phyloP scores from a whole-genome alignment of 2,888 invertebrate species.

The Hemicrepidius hirtus region DNA sequence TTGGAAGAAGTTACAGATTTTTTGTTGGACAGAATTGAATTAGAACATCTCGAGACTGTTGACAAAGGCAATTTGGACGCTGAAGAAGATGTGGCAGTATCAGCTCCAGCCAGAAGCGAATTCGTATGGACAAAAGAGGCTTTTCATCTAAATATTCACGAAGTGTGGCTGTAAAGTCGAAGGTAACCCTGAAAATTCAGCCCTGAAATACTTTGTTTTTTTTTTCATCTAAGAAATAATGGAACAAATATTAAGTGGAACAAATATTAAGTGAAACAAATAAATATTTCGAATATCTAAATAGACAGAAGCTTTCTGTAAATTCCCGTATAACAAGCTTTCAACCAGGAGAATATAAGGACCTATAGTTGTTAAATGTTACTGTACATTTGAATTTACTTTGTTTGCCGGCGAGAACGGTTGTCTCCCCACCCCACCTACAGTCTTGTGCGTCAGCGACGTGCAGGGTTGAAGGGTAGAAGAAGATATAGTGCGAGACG shows the following conservation, averaged over 20 bases:
- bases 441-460: no score
- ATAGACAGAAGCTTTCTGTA: conserved; percentile 12
- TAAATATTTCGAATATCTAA: conserved; percentile 28
- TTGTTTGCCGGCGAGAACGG: no score
- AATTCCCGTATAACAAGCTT: no score
- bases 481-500: no score
- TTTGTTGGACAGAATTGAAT: not conserved
- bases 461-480: no score
- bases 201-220: conserved; percentile 4
- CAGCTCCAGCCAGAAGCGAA: not conserved
- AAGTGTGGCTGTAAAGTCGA: conserved; percentile 4
- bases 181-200: conserved; percentile 2
- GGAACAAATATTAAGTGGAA: no score
- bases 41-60: not conserved
- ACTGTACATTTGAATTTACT: no score
- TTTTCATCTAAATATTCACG: not conserved
- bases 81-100: not conserved
- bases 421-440: no score
- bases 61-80: not conserved
- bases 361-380: no score
- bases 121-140: conserved; percentile 1
- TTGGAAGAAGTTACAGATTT: not conserved
- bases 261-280: conserved; percentile 24
- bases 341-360: conserved; percentile 10
- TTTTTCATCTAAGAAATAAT: conserved; percentile 3